Percentiles rank a stretch among this genome's conserved stretches.
These are phyloP conservation scores for Chaetophractus vellerosus DNA, from an alignment of 2,797 vertebrate genomes.

Conservation along the genomic window DNA sequence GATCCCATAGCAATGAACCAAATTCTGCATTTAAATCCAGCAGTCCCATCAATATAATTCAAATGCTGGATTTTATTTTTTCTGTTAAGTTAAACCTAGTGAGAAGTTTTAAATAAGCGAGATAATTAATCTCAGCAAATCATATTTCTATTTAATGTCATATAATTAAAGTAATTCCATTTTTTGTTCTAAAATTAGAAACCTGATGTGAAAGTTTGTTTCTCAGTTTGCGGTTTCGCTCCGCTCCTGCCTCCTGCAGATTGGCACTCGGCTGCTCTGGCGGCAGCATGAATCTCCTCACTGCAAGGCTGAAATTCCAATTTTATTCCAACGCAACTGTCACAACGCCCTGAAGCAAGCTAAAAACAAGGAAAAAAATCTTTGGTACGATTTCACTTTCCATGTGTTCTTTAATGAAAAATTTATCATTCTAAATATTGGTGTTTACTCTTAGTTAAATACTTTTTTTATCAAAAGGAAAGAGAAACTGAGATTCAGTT, in stretches of 20 bases:
- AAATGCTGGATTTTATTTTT: constrained; percentile 67
- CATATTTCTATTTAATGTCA: constrained; percentile 78
- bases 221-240: constrained; percentile 73
- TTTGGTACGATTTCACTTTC: constrained; percentile 75
- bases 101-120: constrained; percentile 79
- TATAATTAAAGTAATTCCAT: constrained; percentile 79
- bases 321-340: constrained; percentile 80
- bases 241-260: constrained; percentile 66
- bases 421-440: constrained; percentile 84
- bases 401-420: constrained; percentile 84
- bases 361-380: constrained; percentile 73
- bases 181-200: constrained; percentile 83
- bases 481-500: constrained; percentile 81
- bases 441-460: constrained; percentile 82
- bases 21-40: constrained; percentile 52
- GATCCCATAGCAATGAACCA: constrained; percentile 34
- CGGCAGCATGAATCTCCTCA: constrained; percentile 50
- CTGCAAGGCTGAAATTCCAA: constrained; percentile 74
- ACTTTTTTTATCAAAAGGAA: constrained; percentile 79
- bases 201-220: constrained; percentile 82
- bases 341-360: constrained; percentile 81
- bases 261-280: constrained; percentile 74
- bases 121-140: constrained; percentile 75
- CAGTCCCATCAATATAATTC: constrained; percentile 45
- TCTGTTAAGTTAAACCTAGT: constrained; percentile 76